Conservation (phyloP, 2,888 invertebrate species). For the Auanema sp. region DNA sequence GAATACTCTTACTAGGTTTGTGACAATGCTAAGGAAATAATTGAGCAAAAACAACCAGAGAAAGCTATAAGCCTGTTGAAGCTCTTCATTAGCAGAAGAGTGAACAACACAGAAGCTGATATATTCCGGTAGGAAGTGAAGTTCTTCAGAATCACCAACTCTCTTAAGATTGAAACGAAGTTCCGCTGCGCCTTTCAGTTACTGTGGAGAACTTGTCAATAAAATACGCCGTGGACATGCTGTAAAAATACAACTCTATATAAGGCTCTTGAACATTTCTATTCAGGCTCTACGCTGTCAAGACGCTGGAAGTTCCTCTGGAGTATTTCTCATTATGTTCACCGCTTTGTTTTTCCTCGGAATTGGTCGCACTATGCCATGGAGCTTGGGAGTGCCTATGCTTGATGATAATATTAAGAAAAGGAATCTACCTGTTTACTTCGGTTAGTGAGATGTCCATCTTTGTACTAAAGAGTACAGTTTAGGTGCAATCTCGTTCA, state of each 20-base stretch:
- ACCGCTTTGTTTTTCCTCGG: conserved; percentile 58
- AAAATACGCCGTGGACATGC: conserved; percentile 32
- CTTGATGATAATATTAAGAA: conserved; percentile 64
- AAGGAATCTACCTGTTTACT: conserved; percentile 61
- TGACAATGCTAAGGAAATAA: neutral
- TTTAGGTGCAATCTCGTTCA: conserved; percentile 60
- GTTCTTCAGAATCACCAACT: neutral
- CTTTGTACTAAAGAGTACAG: neutral
- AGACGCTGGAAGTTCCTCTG: conserved; percentile 45
- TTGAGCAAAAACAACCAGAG: neutral
- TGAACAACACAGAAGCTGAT: conserved; percentile 3
- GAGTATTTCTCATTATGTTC: conserved; percentile 59
- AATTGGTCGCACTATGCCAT: conserved; percentile 60
- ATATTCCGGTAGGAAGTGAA: neutral
- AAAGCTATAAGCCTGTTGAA: neutral
- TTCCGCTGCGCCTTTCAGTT: conserved; percentile 59
- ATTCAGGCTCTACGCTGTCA: conserved; percentile 46
- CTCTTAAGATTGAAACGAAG: conserved; percentile 32
- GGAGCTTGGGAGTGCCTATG: conserved; percentile 62
- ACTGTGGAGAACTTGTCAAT: conserved; percentile 56
- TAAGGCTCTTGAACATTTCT: neutral
- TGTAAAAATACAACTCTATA: neutral
- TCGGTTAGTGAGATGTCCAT: conserved; percentile 38
- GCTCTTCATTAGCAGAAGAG: neutral
- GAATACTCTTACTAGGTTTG: neutral